Base-by-base conservation (phyloP, 2,888 invertebrate species). In the Masnerella sp. region DNA sequence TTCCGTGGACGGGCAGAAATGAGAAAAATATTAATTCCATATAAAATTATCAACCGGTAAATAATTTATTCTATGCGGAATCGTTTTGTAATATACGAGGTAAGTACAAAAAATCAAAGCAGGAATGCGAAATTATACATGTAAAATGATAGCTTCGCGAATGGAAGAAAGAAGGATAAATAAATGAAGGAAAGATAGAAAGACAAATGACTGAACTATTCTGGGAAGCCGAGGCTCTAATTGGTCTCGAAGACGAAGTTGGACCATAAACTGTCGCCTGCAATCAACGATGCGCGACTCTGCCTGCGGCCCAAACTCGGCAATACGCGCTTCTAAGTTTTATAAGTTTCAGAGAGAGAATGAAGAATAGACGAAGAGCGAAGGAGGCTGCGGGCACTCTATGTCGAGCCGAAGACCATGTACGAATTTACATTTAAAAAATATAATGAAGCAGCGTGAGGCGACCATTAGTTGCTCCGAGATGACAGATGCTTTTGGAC, bases 361-460 rank as follows among this genome's bases (percentile, higher is more conserved):
- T 58, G 64, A 72, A 74, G 58, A 74, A 77, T 56, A 61, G 62
- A 47, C 34, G 32, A 32, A 51, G 52, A 58, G 49, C 12, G 72
- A 51, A 42, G 52, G 65, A 70, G 49, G 64, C 73, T 71, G 67
- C 75, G 76, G 70, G 76, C 74, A 71, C 76, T 61, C 65, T 58
- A 67, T 51, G 69, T 47, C 47, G 12, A 58, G 47, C 65, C 61
- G 80, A 70, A 79, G 77, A 78, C 80, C 85, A 81, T 83, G 83
- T 84, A 85, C 84, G 84, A 86, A 87, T 87, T 87, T 87, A 86
- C 87, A 87, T 87, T 87, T 86, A 87, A 84, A 87, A 87, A 87
- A 85, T 86, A 87, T 87, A 87, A 87, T 85, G 87, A 87, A 86
- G 86, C 86, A 84, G 86, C 86, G 85, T 83, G 86, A 86, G 84